Base-by-base conservation (phyloP, 2,888 invertebrate genomes). In the Galerucella pusilla region DNA sequence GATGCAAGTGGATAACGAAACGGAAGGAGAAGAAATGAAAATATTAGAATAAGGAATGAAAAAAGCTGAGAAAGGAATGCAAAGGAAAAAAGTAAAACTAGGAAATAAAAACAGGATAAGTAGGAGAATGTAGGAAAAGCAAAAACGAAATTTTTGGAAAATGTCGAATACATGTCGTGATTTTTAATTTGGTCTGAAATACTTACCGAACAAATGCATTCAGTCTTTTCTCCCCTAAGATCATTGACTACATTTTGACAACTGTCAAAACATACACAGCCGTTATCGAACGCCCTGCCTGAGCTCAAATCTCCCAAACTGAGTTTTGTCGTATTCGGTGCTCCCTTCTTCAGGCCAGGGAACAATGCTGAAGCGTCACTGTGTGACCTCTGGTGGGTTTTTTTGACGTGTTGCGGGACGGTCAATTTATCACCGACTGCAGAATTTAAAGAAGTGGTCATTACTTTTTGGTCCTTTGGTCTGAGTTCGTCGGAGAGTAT, bases 241-340 rank as follows among this genome's bases (percentile, higher is more conserved):
- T 94, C 93, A 84, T 94, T 95, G 75, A 94, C 92, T 79, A 93
- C 91, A 75, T 93, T 94, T 85, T 93, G 92, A 85, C 96, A 95
- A 84, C 95, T 95, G 86, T 94, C 93, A 83, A 96, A 96, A 87
- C 97, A 97, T 79, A 93, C 91, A 89, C 99, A 99, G 78, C 98
- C 98, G 87, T 94, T 98, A 89, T 99, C 98, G 88, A 98, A 99
- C 45, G 98, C 98, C 84, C 96, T 92, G 59, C 98, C 99, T 16
- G 98, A 96, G 72, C 95, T 94, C 82, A 98, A 89, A 89, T 99
- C 98, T 73, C 97, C 97, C 70, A 97, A 90, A 84, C 93, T 93
- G 80, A 94, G 89, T 84, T 93, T 94, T 90, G 88, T 69, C 89
- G 90, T 46, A 60, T 68, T 63, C 52, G 76, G 54, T n/a, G 72